Base-by-base conservation (phyloP, 2,113 vertebrate genomes). In the Microtus oregoni region DNA sequence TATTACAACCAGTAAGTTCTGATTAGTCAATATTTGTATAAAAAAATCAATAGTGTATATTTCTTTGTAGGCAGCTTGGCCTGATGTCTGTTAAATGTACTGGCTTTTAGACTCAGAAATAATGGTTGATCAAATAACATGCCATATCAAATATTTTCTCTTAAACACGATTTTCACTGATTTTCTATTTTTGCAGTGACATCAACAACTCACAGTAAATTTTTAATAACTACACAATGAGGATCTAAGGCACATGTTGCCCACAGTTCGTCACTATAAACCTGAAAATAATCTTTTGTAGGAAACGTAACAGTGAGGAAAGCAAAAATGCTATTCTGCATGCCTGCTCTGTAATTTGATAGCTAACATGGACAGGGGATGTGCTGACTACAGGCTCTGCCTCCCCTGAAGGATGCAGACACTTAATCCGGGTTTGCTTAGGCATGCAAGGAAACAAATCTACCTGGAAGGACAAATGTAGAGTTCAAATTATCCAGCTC, bases 401-500 rank as follows among this genome's bases (percentile, higher is more conserved):
- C 28, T 86, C 30, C 63, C 15, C 44, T 12, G 9, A 65, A 61
- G 47, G 41, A 3, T 44, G 14, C 9, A 83, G 10, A 20, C 1
- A 7, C 17, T 20, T 83, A 79, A 7, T 35, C 50, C 2, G 52
- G 35, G 8, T 28, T 30, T 70, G 28, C 50, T 1, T 78, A 63
- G 12, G 67, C 38, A 75, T 72, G 2, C 70, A 55, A 86, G 6
- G 61, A 82, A 90, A 67, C 3, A n/a, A 73, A 83, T 6, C 72
- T 67, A 77, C 22, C 4, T 35, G 70, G 10, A 85, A 77, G 68
- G 72, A 96, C 55, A 17, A 68, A 0, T 14, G 15, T 83, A 72
- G 2, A 81, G 61, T 75, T 85, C 35, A 72, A 52, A 91, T 83
- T 94, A 81, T 72, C 72, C 47, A 50, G 78, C 41, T 96, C 73